A percentile compares a stretch with the other conserved stretches of the same genome.
Conservation (phyloP, 2,888 invertebrate species). For the Caenorhabditis macrosperma region DNA sequence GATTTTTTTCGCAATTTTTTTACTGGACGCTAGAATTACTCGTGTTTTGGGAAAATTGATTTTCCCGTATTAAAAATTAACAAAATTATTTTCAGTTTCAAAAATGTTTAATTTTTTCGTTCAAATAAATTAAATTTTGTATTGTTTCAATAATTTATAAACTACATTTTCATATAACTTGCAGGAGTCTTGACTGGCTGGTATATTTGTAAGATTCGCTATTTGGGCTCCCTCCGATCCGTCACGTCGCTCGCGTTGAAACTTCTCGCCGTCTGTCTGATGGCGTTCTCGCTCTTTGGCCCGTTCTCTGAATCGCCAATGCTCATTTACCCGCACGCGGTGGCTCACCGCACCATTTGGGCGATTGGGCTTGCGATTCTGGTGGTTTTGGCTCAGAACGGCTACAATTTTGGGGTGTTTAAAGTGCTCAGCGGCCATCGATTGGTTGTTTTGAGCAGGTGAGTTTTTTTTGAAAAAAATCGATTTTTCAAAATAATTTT, state of each 20-base stretch:
- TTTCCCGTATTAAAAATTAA: no score
- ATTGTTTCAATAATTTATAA: no score
- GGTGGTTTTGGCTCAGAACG: constrained; percentile 43
- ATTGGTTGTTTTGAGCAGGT: constrained; percentile 44
- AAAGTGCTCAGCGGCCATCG: constrained; percentile 41
- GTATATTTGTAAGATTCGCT: constrained; percentile 39
- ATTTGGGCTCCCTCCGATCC: constrained; percentile 16
- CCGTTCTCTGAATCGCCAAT: constrained; percentile 18
- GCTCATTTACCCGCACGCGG: constrained; percentile 42
- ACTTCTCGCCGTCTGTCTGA: constrained; percentile 5
- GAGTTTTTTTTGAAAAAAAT: neutral
- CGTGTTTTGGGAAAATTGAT: no score
- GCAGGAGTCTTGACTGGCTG: constrained; percentile 50
- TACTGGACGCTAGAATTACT: no score
- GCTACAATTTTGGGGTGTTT: constrained; percentile 31
- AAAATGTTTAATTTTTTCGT: no score
- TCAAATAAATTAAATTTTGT: no score
- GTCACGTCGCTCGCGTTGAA: constrained; percentile 14
- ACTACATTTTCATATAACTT: no score
- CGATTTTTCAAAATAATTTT: no score
- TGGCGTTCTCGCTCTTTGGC: constrained; percentile 29
- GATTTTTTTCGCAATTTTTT: no score
- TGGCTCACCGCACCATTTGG: constrained; percentile 56
- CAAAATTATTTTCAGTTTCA: no score
- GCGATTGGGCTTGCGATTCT: constrained; percentile 55